phyloP scores from a whole-genome alignment of 2,113 vertebrate species.

The Pelecanus crispus region DNA sequence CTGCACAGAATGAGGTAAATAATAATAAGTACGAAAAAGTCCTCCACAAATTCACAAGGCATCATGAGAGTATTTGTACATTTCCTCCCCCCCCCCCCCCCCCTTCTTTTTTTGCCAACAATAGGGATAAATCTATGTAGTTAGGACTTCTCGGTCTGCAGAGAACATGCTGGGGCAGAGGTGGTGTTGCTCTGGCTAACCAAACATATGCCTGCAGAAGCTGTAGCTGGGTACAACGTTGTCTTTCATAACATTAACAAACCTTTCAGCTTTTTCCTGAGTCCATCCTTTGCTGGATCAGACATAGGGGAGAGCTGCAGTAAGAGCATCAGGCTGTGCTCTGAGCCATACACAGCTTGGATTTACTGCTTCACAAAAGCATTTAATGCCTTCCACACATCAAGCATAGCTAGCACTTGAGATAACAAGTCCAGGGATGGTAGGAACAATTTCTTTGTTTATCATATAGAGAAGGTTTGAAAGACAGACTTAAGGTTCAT shows the following conservation, averaged over 20 bases:
- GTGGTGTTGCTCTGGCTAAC: background rate
- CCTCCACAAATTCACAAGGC: background rate
- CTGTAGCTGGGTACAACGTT: background rate
- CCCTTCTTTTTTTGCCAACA: too few species aligned
- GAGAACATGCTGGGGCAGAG: background rate
- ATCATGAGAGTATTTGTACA: background rate
- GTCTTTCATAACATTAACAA: background rate
- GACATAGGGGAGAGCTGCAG: background rate
- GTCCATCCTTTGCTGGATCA: background rate
- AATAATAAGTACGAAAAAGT: background rate
- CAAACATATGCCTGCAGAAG: background rate
- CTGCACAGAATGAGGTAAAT: background rate
- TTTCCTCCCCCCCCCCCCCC: too few species aligned
- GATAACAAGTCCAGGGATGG: background rate
- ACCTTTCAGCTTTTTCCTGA: background rate
- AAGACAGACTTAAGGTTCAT: background rate
- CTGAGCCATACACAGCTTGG: background rate
- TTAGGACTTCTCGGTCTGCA: background rate
- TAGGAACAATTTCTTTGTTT: background rate
- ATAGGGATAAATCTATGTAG: background rate
- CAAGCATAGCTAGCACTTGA: background rate
- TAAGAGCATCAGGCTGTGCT: background rate
- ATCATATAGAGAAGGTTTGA: background rate
- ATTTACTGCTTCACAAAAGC: background rate
- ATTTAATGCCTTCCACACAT: background rate